phyloP scores from a whole-genome alignment of 2,888 invertebrate genomes.

The Phyto melanocephala region DNA sequence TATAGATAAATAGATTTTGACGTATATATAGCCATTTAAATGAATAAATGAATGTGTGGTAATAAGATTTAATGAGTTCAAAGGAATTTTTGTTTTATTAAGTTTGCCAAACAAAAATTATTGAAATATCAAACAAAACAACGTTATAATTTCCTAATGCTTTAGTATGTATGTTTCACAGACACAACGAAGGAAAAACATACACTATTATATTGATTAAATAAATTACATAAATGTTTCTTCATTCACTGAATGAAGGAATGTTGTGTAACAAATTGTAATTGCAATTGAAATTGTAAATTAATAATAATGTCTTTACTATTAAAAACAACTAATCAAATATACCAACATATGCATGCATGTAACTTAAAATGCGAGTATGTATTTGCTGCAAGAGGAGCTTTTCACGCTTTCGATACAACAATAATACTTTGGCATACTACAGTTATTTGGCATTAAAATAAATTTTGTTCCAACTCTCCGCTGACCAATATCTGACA shows the following conservation, averaged over 20 bases:
- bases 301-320: slow-evolving; percentile 44
- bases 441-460: background rate
- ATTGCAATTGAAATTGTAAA: slow-evolving; percentile 38
- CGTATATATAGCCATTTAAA: background rate
- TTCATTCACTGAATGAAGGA: slow-evolving; percentile 5
- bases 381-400: slow-evolving; percentile 43
- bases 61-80: slow-evolving; percentile 53
- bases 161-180: background rate
- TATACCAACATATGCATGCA: background rate
- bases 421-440: background rate
- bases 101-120: slow-evolving; percentile 13
- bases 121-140: background rate
- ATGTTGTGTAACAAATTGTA: slow-evolving; percentile 52
- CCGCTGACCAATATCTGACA: slow-evolving; percentile 28
- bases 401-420: background rate
- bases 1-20: background rate
- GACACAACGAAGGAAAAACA: background rate
- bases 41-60: slow-evolving; percentile 8
- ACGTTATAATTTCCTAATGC: background rate
- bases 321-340: background rate
- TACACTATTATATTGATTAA: slow-evolving; percentile 3
- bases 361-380: background rate
- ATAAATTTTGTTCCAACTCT: slow-evolving; percentile 31
- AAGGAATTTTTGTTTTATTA: slow-evolving; percentile 44
- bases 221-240: slow-evolving; percentile 33